Evolutionary conservation across 2,888 invertebrate species (phyloP).

Genomic region (Fabriciana adippe): DNA sequence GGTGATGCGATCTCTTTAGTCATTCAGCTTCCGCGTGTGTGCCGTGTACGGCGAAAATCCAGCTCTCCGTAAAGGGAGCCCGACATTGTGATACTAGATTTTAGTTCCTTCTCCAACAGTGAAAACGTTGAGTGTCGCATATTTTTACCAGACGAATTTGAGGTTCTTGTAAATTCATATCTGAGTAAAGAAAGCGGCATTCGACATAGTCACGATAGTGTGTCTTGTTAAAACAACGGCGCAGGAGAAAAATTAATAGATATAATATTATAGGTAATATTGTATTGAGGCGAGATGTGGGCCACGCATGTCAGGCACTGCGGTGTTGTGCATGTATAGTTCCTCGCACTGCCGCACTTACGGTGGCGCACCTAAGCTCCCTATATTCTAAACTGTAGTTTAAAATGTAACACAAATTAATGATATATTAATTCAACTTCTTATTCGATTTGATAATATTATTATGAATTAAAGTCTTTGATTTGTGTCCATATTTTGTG

Average conservation of each 20-base stretch:
- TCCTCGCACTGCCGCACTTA: slow-evolving; percentile 78
- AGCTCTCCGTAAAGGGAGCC: slow-evolving; percentile 73
- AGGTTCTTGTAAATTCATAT: slow-evolving; percentile 28
- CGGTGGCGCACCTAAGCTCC: slow-evolving; percentile 77
- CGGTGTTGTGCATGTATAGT: slow-evolving; percentile 81
- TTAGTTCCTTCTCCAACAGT: slow-evolving; percentile 77
- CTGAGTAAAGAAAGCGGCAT: slow-evolving; percentile 50
- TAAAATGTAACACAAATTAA: slow-evolving; percentile 74
- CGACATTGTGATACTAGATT: slow-evolving; percentile 82
- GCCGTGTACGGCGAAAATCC: slow-evolving; percentile 61
- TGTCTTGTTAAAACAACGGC: slow-evolving; percentile 71
- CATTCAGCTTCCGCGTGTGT: slow-evolving; percentile 38
- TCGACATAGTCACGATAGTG: slow-evolving; percentile 55
- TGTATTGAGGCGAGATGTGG: slow-evolving; percentile 71
- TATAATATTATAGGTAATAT: slow-evolving; percentile 62
- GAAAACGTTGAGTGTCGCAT: slow-evolving; percentile 58
- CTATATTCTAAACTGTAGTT: slow-evolving; percentile 80
- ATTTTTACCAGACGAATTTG: slow-evolving; percentile 23
- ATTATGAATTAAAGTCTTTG: slow-evolving; percentile 65
- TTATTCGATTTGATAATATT: slow-evolving; percentile 60
- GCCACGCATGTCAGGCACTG: slow-evolving; percentile 72
- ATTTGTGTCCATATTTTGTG: slow-evolving; percentile 70
- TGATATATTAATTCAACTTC: slow-evolving; percentile 58
- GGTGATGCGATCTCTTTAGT: slow-evolving; percentile 38
- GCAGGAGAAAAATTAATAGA: slow-evolving; percentile 75